Evolutionary conservation across 2,113 vertebrate genomes (phyloP), one percentile per base, ranked within the genome.

Genomic region (Etia nguti): DNA sequence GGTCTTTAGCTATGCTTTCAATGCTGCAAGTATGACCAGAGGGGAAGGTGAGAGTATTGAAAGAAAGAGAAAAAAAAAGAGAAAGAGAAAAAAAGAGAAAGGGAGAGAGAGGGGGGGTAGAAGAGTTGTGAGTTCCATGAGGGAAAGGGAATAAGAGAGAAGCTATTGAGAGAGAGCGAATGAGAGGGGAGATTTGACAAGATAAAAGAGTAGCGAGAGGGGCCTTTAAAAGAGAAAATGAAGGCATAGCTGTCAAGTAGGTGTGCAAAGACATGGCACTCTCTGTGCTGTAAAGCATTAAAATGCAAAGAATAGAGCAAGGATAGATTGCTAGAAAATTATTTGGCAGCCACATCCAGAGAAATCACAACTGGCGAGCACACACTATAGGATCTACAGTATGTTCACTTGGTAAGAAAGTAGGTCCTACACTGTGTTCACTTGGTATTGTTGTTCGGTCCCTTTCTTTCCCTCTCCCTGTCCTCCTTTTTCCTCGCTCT

Each of bases 1-100:
- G 90, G 68, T 73, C 88, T 96, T 94, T 94, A 91, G 93, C 89
- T 80, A 94, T 34, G 87, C 85, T 93, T 83, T 82, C 83, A 85
- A 15, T 88, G 87, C 85, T 62, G 81, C 77, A 77, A 90, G 62
- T 87, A 85, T 38, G 54, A 87, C 70, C 88, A 80, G 80, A 82
- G 62, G 56, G 86, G 85, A 91, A 86, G 79, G 73, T 89, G 10
- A 79, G 83, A 46, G 56, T 24, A n/a, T 80, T 88, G 82, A 91
- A 92, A 79, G 84, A 73, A 50, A 65, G 52, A 81, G 26, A 2
- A n/a, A 48, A 59, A 75, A 90, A 82, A 20, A 38, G 43, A 83
- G 43, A 57, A 50, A 75, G 4, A 38, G 22, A 52, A 79, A 84
- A 59, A 38, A n/a, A 79, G 5, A 43, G 6, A 75, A 18, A 18